Base-by-base conservation (phyloP, 1,140 invertebrate species). In the Acromyrmex charruanus region DNA sequence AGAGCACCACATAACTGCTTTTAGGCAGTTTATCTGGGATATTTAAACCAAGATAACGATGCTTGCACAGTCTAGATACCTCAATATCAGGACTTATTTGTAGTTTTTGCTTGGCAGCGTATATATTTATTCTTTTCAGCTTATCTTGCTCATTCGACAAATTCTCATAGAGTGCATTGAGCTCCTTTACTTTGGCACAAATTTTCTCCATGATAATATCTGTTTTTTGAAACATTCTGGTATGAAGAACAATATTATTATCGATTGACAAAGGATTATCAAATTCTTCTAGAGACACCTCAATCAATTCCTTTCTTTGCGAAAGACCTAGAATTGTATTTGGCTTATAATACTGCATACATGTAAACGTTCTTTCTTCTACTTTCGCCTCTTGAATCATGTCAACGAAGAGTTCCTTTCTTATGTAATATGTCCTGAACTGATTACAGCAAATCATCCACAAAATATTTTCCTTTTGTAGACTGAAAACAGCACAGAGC, bases 51-150 rank as follows among this genome's bases (percentile, higher is more conserved):
- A 95, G 68, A 58, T 92, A 91, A 1, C 82, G 69, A 12, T 58
- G 58, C 39, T 91, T 89, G 3, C 88, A 71, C 10, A 92, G 72
- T 58, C 80, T 92, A 9, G 90, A 25, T 35, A 94, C 87, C 2
- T 63, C 28, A 2, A 95, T 87, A 39, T 91, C 77, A 16, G 94
- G 92, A 16, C 71, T 75, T 61, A 75, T 86, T 39, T 72, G 71
- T 7, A 93, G 59, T 49, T 88, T 87, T 0, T 91, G 58, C 74
- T 93, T 93, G 16, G 88, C 87, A 25, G 92, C 89, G 74, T 93
- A 94, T 72, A 94, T 84, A 87, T 93, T 95, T 77, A 95, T 94
- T 68, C 92, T 91, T 16, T 86, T 90, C 4, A 94, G 75, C 28
- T 87, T 87, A 72, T 95, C 87, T 85, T 91, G 86, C 31, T 88